Conservation (phyloP, 2,888 invertebrate species). For the Pecten maximus region DNA sequence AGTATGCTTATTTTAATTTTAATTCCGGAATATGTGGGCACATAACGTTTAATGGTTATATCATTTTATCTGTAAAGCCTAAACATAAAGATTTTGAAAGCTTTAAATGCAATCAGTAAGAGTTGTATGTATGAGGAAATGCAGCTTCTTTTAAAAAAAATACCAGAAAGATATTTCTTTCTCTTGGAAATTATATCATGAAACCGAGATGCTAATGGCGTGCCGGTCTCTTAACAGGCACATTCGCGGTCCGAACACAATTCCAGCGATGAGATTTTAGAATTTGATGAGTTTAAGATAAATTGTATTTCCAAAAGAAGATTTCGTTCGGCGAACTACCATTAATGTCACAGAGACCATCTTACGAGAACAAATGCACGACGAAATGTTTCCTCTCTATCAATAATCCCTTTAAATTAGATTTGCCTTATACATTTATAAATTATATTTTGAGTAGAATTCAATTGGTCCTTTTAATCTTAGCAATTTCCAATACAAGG, state of each 20-base stretch:
- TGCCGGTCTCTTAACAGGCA: not conserved
- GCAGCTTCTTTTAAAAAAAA: too few relatives aligned
- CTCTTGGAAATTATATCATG: not conserved
- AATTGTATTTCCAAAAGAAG: not conserved
- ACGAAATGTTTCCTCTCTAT: not conserved
- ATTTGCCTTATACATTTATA: slow-evolving; percentile 24
- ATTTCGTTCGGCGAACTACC: not conserved
- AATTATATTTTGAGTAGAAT: slow-evolving; percentile 25
- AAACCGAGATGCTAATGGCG: not conserved
- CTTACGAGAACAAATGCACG: not conserved
- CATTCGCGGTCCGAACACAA: not conserved
- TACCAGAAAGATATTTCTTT: not conserved
- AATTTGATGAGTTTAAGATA: slow-evolving; percentile 30
- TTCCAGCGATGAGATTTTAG: not conserved
- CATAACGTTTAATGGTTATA: too few relatives aligned
- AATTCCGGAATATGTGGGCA: too few relatives aligned
- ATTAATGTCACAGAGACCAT: not conserved
- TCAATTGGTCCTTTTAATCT: slow-evolving; percentile 27
- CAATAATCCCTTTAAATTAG: slow-evolving; percentile 20
- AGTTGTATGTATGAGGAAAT: too few relatives aligned
- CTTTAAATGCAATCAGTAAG: too few relatives aligned
- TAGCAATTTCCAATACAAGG: slow-evolving; percentile 24
- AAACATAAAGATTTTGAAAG: too few relatives aligned
- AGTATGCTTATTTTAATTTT: too few relatives aligned
- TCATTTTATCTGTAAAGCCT: too few relatives aligned